These are phyloP conservation scores for Boloria selene DNA, from an alignment of 2,888 invertebrate genomes.

Conservation along the genomic window DNA sequence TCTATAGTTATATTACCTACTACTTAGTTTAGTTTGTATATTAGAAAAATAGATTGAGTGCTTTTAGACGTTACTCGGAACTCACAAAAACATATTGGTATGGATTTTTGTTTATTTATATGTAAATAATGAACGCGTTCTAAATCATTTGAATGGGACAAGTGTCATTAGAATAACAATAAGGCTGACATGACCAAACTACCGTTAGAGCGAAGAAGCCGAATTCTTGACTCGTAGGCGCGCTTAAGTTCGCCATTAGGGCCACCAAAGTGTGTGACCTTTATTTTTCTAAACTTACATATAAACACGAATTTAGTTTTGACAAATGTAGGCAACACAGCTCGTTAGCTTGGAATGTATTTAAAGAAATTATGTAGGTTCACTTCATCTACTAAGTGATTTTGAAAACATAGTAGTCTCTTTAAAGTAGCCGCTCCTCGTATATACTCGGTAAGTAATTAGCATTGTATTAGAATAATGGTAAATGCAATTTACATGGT, in stretches of 20 bases:
- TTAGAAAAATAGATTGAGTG: too few species aligned
- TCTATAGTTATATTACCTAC: too few species aligned
- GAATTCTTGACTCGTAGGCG: slow-evolving; percentile 41
- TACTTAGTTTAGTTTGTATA: too few species aligned
- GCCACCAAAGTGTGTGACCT: slow-evolving; percentile 33
- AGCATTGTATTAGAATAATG: too few species aligned
- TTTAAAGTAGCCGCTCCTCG: too few species aligned
- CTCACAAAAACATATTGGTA: not conserved
- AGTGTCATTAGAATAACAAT: slow-evolving; percentile 42
- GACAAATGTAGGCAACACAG: not conserved
- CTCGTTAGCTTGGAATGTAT: too few species aligned
- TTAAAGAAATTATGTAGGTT: too few species aligned
- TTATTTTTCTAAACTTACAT: slow-evolving; percentile 4
- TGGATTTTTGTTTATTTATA: slow-evolving; percentile 2
- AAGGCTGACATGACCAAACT: slow-evolving; percentile 37
- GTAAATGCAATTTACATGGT: too few species aligned
- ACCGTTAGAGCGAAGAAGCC: slow-evolving; percentile 43
- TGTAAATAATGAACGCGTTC: slow-evolving; percentile 19
- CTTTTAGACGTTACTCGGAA: not conserved
- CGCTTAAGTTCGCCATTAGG: slow-evolving; percentile 32
- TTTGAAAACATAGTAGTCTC: too few species aligned
- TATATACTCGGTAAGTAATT: too few species aligned
- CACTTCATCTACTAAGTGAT: too few species aligned
- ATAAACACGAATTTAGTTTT: not conserved
- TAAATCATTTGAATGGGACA: slow-evolving; percentile 36